A percentile compares a stretch with the other conserved stretches of the same genome.
These are phyloP conservation scores for Amiota communis DNA, from an alignment of 2,888 invertebrate species.

Conservation along the genomic window DNA sequence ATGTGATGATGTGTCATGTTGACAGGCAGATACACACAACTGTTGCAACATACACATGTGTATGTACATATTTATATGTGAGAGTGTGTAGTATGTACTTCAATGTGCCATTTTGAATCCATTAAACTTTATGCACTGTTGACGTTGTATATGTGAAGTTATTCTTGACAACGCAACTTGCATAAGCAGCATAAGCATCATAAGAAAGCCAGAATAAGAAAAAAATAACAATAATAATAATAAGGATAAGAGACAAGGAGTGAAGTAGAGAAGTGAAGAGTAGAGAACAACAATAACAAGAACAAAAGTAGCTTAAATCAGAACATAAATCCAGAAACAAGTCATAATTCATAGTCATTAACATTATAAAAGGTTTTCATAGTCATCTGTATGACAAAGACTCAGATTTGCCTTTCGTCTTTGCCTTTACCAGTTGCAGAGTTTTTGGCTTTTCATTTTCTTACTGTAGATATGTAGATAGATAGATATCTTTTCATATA, in stretches of 20 bases:
- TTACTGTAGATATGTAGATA: no score
- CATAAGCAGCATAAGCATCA: not conserved
- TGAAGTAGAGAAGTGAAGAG: no score
- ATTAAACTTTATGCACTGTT: constrained; percentile 24
- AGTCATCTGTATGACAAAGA: not conserved
- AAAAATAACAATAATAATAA: not conserved
- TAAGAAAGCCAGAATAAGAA: not conserved
- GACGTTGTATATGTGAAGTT: not conserved
- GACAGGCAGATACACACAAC: constrained; percentile 10
- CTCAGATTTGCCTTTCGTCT: no score
- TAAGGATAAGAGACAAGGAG: no score
- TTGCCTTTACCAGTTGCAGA: no score
- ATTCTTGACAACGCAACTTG: constrained; percentile 4
- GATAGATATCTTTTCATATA: no score
- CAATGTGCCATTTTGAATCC: constrained; percentile 23
- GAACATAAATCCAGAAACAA: constrained; percentile 13
- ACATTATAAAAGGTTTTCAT: constrained; percentile 25
- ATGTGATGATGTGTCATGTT: constrained; percentile 19
- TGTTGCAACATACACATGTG: not conserved
- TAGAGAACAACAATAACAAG: not conserved
- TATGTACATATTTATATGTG: no score
- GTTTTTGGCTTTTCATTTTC: no score
- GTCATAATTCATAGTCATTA: constrained; percentile 27
- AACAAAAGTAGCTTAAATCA: not conserved
- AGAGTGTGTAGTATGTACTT: no score